Evolutionary conservation across 2,113 vertebrate species (phyloP).

Genomic region (Python bivittatus): DNA sequence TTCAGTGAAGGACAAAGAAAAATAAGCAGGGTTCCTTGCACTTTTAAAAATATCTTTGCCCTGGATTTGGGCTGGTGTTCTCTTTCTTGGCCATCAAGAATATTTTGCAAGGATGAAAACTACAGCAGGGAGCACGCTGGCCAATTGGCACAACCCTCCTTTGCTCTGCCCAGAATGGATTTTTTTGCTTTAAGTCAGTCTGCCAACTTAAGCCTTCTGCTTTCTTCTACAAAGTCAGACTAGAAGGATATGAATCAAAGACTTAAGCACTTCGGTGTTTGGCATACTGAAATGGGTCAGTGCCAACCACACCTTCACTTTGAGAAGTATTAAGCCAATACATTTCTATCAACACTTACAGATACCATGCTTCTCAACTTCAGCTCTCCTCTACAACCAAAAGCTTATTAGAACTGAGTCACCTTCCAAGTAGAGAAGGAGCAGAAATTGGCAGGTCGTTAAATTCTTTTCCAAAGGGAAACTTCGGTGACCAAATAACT

Average conservation of each 20-base stretch:
- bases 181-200: not conserved
- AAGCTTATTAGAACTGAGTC: slow-evolving; percentile 3
- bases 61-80: too few species aligned
- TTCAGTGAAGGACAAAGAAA: not conserved
- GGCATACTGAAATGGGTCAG: not conserved
- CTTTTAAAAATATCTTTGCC: not conserved
- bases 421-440: slow-evolving; percentile 4
- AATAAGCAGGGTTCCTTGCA: not conserved
- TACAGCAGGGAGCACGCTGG: not conserved
- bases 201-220: not conserved
- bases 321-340: slow-evolving; percentile 3
- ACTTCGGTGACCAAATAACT: not conserved
- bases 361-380: not conserved
- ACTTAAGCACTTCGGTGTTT: not conserved
- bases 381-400: not conserved
- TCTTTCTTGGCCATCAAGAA: not conserved
- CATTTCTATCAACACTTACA: not conserved
- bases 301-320: not conserved
- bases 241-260: not conserved
- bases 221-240: not conserved
- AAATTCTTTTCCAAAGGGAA: not conserved
- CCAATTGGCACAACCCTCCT: not conserved
- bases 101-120: not conserved
- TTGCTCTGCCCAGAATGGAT: not conserved
- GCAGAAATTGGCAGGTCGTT: not conserved